Evolutionary conservation across 35 echinoderm and acorn worm genomes (phyloP), one percentile per base, ranked within the genome.

Genomic region (Amphiura filiformis): DNA sequence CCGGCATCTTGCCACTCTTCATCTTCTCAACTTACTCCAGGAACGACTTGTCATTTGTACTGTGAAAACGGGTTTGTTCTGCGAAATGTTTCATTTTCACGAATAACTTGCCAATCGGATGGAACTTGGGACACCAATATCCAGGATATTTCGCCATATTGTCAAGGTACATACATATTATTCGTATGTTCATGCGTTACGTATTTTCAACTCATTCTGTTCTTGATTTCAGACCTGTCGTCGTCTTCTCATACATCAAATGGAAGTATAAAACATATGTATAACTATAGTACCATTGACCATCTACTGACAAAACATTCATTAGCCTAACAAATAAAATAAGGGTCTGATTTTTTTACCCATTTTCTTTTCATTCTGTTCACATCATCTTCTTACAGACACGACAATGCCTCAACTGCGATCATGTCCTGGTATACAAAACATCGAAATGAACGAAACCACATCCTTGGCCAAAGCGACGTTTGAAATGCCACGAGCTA

Each of bases 121-220:
- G 94, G 91, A 34, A 76, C 85, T 20, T 93, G 94, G 94, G 76
- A 93, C 64, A 39, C 40, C 12, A 76, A 90, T 39, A 31, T 93
- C 17, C n/a, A 34, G 32, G 65, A 13, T 15, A 32, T 89, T n/a
- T 64, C 49, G 5, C 42, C 90, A 14, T 40, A 79, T 31, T 96
- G 94, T 31, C 17, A 77, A 87, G 94, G 94, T 96, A 75, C 38
- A 56, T n/a, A n/a, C n/a, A n/a, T n/a, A n/a, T n/a, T n/a, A n/a
- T n/a, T n/a, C n/a, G n/a, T n/a, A n/a, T n/a, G n/a, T n/a, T n/a
- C n/a, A n/a, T n/a, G n/a, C n/a, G n/a, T n/a, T n/a, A n/a, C n/a
- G n/a, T n/a, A n/a, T n/a, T n/a, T n/a, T n/a, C n/a, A n/a, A n/a
- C n/a, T n/a, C n/a, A n/a, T n/a, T n/a, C n/a, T n/a, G n/a, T n/a